A percentile compares a stretch with the other conserved stretches of the same genome.
These are phyloP conservation scores for Lapara coniferarum DNA, from an alignment of 2,888 invertebrate genomes.

Conservation along the genomic window DNA sequence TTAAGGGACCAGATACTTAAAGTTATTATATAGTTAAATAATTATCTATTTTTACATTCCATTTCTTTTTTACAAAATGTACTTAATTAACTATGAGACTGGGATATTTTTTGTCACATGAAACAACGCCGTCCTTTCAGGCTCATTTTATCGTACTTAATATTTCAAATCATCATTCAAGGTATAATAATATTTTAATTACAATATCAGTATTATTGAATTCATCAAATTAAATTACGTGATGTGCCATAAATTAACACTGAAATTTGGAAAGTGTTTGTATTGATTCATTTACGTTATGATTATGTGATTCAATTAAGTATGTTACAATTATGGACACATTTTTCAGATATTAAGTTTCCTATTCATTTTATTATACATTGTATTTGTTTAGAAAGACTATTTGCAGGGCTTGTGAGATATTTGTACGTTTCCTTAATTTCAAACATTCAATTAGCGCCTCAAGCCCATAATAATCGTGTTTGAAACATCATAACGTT, in stretches of 20 bases:
- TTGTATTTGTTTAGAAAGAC: too few species aligned
- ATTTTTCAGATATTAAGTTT: neutral
- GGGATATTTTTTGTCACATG: slow-evolving; percentile 34
- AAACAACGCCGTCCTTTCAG: slow-evolving; percentile 53
- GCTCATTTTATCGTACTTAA: slow-evolving; percentile 35
- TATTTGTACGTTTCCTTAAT: too few species aligned
- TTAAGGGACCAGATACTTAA: neutral
- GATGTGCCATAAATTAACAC: slow-evolving; percentile 58
- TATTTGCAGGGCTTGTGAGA: too few species aligned
- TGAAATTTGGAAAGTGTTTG: neutral
- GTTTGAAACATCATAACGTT: too few species aligned
- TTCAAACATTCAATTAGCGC: too few species aligned
- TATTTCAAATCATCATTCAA: slow-evolving; percentile 40
- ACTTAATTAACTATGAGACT: slow-evolving; percentile 29
- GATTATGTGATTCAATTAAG: too few species aligned
- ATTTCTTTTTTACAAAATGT: slow-evolving; percentile 2
- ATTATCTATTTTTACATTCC: slow-evolving; percentile 17
- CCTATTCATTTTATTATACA: neutral
- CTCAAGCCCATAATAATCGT: too few species aligned
- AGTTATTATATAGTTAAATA: neutral
- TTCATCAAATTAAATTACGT: slow-evolving; percentile 44
- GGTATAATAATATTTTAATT: slow-evolving; percentile 52
- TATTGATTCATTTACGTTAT: too few species aligned
- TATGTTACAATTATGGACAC: too few species aligned
- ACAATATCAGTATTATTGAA: slow-evolving; percentile 61